Conservation (phyloP, 2,888 invertebrate genomes). For the Scaptomyza caliginosa region DNA sequence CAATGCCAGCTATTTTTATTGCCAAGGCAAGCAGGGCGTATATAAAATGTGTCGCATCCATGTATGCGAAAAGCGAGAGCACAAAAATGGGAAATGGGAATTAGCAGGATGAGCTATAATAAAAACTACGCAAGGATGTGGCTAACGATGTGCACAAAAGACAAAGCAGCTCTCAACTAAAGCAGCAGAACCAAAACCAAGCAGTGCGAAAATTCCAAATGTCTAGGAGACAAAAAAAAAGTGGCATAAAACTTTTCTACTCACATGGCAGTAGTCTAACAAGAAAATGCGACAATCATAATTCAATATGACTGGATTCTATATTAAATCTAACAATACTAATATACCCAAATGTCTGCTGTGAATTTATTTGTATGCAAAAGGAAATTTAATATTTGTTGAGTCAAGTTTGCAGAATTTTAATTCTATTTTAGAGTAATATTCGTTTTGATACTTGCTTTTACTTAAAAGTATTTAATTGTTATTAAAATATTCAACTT, state of each 20-base stretch:
- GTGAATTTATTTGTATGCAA: neutral
- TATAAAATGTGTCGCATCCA: conserved; percentile 74
- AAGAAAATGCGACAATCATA: conserved; percentile 27
- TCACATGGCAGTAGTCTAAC: conserved; percentile 1
- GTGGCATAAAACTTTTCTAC: conserved; percentile 12
- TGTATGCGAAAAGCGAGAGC: conserved; percentile 28
- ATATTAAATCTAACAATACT: conserved; percentile 11
- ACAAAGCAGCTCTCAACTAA: conserved; percentile 48
- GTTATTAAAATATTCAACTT: no score
- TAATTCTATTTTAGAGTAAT: no score
- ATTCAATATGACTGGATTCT: conserved; percentile 10
- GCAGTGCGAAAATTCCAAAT: conserved; percentile 17
- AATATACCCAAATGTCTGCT: neutral
- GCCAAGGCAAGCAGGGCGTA: conserved; percentile 69
- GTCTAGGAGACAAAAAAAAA: neutral
- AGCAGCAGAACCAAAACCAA: conserved; percentile 5
- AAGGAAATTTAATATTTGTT: neutral
- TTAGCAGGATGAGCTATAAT: conserved; percentile 65
- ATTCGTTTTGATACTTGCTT: no score
- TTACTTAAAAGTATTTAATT: no score
- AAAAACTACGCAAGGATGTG: conserved; percentile 75
- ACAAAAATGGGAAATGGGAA: conserved; percentile 28
- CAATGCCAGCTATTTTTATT: conserved; percentile 74
- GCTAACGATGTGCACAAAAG: conserved; percentile 69
- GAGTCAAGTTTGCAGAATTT: neutral